Evolutionary conservation across 2,797 vertebrate species (phyloP), one percentile per base, ranked within the genome.

Genomic region (Chelmon rostratus): DNA sequence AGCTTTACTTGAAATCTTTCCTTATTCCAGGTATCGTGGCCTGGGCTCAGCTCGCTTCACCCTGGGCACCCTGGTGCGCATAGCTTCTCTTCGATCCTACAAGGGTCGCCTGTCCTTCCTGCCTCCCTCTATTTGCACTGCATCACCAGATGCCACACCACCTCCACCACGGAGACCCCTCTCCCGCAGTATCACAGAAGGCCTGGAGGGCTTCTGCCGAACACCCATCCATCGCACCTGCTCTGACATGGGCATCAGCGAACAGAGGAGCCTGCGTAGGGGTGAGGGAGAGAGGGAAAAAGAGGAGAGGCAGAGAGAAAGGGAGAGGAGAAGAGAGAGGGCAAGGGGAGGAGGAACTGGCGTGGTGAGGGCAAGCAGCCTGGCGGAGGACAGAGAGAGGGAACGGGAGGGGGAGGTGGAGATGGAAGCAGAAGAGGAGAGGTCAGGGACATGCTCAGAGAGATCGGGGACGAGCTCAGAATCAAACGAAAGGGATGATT

Each of bases 41-140:
- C 86, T 98, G 81, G 97, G 98, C 16, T 96, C 97, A 0, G 97
- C 96, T 38, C 97, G 98, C 40, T 99, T 99, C 90, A 98, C 97
- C 0, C 79, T 99, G 66, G 97, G 97, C 46, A 97, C 97, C 0
- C 90, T 97, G 67, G 95, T 97, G 50, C 95, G 97, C 54, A 95
- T 99, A 3, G 97, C 96, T 37, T 96, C 96, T 2, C 92, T 98
- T 12, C 96, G 97, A 54, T 97, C 96, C 42, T 99, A 99, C 91
- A 96, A 96, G 4, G 97, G 97, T 12, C 96, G 97, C 7, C 95
- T 98, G 76, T 97, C 97, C 63, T 98, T 96, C 90, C 92, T 98
- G 59, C 97, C 97, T 0, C 96, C 97, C 1, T 95, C 95, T 9
- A 85, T 94, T 6, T 73, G 92, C 21, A 59, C 73, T 38, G 8